Conservation (phyloP, 1,140 invertebrate genomes). For the Aphidius gifuensis region DNA sequence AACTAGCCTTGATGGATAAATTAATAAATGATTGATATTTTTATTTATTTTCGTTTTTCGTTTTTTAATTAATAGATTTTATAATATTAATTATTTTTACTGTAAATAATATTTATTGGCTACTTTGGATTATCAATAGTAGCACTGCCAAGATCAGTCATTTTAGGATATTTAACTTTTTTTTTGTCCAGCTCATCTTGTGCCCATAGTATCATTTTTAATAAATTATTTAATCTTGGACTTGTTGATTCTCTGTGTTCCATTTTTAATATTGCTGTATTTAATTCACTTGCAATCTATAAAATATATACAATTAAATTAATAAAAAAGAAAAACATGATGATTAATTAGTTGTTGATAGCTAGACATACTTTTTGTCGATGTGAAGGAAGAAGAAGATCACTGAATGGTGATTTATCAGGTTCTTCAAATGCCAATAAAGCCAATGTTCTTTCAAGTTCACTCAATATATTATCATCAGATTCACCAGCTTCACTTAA, state of each 20-base stretch:
- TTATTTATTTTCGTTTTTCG: neutral
- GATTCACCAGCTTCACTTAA: constrained; percentile 89
- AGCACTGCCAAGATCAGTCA: constrained; percentile 82
- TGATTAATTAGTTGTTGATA: neutral
- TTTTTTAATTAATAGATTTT: constrained; percentile 3
- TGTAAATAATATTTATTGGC: constrained; percentile 14
- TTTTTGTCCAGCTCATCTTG: constrained; percentile 93
- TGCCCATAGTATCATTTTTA: constrained; percentile 92
- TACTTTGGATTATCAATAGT: constrained; percentile 76
- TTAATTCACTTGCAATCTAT: constrained; percentile 94
- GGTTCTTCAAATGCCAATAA: constrained; percentile 96
- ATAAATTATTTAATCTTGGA: constrained; percentile 83
- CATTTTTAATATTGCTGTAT: constrained; percentile 91
- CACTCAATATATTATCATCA: constrained; percentile 72
- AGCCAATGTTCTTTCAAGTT: constrained; percentile 85
- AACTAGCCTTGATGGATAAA: constrained; percentile 4
- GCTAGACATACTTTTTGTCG: constrained; percentile 75
- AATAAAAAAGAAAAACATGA: constrained; percentile 27
- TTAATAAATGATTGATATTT: constrained; percentile 11
- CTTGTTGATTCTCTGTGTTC: constrained; percentile 86
- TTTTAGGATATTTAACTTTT: constrained; percentile 88
- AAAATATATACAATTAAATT: constrained; percentile 30
- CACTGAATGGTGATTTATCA: constrained; percentile 89
- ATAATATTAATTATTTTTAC: constrained; percentile 6
- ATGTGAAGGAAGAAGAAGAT: constrained; percentile 88